Base-by-base conservation (phyloP, 1,140 invertebrate species). In the Drosophila fuyamai region DNA sequence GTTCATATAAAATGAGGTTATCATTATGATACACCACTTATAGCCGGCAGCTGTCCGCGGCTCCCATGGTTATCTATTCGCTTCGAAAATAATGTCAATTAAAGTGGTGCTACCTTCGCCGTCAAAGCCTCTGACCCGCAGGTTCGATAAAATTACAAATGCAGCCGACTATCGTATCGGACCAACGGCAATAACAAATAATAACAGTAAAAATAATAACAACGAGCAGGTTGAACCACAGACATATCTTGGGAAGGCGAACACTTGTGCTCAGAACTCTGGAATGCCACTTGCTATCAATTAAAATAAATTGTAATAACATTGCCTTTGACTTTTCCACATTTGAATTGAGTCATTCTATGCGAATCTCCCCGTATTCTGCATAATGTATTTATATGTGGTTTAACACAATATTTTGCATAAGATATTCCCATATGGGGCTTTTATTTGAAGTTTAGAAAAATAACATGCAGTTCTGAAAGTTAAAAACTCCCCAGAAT, bases 291-390 rank as follows among this genome's bases (percentile, higher is more conserved):
- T 76, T 82, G 79, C 70, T 67, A 79, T 79, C 82, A 86, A 86
- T 88, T 82, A 88, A 83, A 88, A 58, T 83, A 71, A 79, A 79
- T 81, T 82, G 70, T 88, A 82, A 76, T 76, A 76, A 60, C 38
- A 78, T 76, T 77, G 53, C 51, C 55, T 46, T 66, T 77, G 62
- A 76, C 78, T 56, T 75, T 74, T 62, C 27, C 55, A 62, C 55
- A 76, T 71, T 68, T 48, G 43, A 75, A 75, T 75, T 56, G 72
- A 75, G 40, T 75, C 71, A 75, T 43, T 53, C 47, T n/a, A 14
- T 36, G 36, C 41, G 73, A 58, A 67, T 76, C 73, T 59, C 38
- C 46, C 16, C 14, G 9, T 9, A 18, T 14, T 14, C n/a, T 41
- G 46, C 23, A 48, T n/a, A 13, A 10, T 50, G 44, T n/a, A 59